Conservation (phyloP, 2,888 invertebrate species). For the Cerastis rubricosa region DNA sequence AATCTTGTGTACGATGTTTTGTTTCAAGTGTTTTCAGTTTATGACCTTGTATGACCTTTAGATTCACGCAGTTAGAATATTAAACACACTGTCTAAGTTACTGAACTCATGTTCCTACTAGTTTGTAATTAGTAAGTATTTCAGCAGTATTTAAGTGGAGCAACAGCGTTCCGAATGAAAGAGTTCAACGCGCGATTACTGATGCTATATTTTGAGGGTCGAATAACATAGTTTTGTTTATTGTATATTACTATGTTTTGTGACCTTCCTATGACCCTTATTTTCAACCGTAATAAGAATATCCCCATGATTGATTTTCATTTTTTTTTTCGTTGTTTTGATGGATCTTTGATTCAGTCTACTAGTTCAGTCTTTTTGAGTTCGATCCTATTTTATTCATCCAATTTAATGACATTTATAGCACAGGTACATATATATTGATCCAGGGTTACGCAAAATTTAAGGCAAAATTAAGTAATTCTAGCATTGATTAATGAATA, state of each 20-base stretch:
- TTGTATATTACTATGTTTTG: background rate
- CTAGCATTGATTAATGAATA: background rate
- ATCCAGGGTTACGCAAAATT: background rate
- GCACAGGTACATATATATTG: too few relatives aligned
- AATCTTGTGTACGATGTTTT: background rate
- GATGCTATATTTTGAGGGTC: background rate
- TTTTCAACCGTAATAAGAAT: background rate
- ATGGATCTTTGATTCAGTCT: too few relatives aligned
- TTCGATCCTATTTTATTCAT: background rate
- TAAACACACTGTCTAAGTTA: background rate
- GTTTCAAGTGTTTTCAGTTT: slow-evolving; percentile 10
- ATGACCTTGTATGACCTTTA: slow-evolving; percentile 39
- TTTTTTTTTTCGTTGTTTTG: background rate
- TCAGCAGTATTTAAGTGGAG: slow-evolving; percentile 29
- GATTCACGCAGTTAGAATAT: background rate
- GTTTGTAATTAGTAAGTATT: slow-evolving; percentile 23
- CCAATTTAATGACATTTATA: background rate
- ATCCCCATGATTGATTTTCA: too few relatives aligned
- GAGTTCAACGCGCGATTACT: slow-evolving; percentile 81
- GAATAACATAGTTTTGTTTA: background rate
- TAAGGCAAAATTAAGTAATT: background rate
- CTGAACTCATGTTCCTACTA: background rate
- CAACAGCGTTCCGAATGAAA: slow-evolving; percentile 73
- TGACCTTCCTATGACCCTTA: background rate
- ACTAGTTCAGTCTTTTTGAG: background rate